phyloP scores from a whole-genome alignment of 2,113 vertebrate genomes.

The Aegotheles bennettii region DNA sequence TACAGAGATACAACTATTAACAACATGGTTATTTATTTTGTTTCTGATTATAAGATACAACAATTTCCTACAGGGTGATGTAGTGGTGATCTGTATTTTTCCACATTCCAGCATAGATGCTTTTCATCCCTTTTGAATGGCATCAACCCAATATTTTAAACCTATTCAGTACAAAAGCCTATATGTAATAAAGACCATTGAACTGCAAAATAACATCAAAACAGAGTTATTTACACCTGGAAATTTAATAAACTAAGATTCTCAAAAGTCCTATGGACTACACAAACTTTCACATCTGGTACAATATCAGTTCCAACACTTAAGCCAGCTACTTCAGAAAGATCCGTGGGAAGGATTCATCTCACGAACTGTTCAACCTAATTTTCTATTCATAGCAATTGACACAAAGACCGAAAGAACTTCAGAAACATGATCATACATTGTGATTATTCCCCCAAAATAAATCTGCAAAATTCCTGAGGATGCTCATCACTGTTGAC shows the following conservation, averaged over 20 bases:
- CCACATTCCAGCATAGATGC: background rate
- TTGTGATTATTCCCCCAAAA: background rate
- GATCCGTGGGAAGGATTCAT: background rate
- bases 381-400: background rate
- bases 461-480: background rate
- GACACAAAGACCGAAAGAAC: background rate
- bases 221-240: background rate
- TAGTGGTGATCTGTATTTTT: background rate
- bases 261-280: background rate
- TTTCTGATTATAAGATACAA: background rate
- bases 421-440: background rate
- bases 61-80: background rate
- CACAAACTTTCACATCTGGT: background rate
- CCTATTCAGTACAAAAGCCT: rapidly evolving
- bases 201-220: background rate
- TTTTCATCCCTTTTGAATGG: background rate
- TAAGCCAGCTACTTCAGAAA: background rate
- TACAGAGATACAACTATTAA: background rate
- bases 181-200: rapidly evolving
- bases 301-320: background rate
- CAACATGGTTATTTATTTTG: background rate
- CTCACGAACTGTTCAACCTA: background rate
- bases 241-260: background rate
- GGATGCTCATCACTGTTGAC: background rate
- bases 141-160: background rate